A percentile compares a stretch with the other conserved stretches of the same genome.
Evolutionary conservation across 2,888 invertebrate species (phyloP).

Genomic region (Empis livida): DNA sequence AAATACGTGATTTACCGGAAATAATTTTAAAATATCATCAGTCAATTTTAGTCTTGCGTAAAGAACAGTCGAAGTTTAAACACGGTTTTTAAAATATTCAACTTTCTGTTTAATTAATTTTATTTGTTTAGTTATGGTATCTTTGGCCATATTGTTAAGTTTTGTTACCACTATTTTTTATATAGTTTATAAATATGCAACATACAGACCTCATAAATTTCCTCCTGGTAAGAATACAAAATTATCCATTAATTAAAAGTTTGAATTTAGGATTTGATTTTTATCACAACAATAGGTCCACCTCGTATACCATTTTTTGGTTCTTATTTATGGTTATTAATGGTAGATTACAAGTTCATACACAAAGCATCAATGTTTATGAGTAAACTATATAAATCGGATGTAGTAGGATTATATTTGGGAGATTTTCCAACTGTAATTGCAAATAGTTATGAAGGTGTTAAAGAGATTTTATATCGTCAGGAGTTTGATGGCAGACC

Average conservation of each 20-base stretch:
- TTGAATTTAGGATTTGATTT: neutral
- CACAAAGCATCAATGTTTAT: slow-evolving; percentile 39
- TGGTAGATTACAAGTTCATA: slow-evolving; percentile 40
- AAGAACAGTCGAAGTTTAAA: too few species aligned
- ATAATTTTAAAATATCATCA: too few species aligned
- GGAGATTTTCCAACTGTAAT: slow-evolving; percentile 40
- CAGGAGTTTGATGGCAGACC: slow-evolving; percentile 50
- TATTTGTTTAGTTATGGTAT: neutral
- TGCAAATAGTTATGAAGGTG: slow-evolving; percentile 40
- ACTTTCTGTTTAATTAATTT: neutral
- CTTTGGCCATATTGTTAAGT: neutral
- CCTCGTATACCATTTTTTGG: slow-evolving; percentile 49
- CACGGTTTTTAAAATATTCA: neutral
- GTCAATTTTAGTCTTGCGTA: too few species aligned
- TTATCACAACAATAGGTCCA: slow-evolving; percentile 37
- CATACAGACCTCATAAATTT: neutral
- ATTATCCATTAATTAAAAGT: neutral
- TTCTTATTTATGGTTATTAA: slow-evolving; percentile 44
- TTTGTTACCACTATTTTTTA: neutral
- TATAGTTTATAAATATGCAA: neutral
- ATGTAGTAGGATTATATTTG: slow-evolving; percentile 44
- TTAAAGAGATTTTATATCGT: slow-evolving; percentile 45
- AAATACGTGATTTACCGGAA: too few species aligned
- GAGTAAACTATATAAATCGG: slow-evolving; percentile 44
- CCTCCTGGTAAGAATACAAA: neutral